phyloP scores from a whole-genome alignment of 2,113 vertebrate genomes.

The Lagopus leucura region DNA sequence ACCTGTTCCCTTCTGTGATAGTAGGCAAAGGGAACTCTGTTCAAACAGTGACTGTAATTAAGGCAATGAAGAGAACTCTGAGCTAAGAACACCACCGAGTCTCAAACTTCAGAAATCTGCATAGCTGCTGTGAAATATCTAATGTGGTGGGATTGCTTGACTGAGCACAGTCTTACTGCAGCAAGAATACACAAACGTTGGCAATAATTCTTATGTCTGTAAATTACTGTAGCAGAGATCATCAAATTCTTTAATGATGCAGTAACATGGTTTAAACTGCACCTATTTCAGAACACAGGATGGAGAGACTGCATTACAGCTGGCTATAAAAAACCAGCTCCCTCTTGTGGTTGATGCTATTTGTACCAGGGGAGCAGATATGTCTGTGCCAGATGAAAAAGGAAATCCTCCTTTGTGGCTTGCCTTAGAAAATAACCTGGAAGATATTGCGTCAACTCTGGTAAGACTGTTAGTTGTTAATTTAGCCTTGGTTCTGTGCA shows the following conservation, averaged over 20 bases:
- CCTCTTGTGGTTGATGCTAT: constrained; percentile 97
- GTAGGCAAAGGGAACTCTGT: background rate
- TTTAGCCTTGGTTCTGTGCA: background rate
- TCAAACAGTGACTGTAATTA: background rate
- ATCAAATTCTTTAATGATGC: background rate
- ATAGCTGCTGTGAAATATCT: background rate
- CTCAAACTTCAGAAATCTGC: background rate
- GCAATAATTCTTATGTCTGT: background rate
- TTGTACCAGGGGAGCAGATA: constrained; percentile 96
- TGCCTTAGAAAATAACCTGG: constrained; percentile 87
- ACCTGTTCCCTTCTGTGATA: background rate
- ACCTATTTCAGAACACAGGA: constrained; percentile 86
- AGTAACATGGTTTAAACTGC: background rate
- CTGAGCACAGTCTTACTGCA: background rate
- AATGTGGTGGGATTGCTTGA: background rate
- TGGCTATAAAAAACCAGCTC: constrained; percentile 96
- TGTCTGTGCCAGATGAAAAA: constrained; percentile 94
- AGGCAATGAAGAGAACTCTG: background rate
- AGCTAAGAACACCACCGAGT: background rate
- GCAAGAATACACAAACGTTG: fast-evolving
- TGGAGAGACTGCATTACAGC: constrained; percentile 92
- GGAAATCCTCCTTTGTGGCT: constrained; percentile 96
- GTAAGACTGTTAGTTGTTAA: constrained; percentile 74
- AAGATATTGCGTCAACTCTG: constrained; percentile 97
- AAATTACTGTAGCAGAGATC: background rate